phyloP scores from a whole-genome alignment of 2,113 vertebrate species.

The Pollimyrus isidori region DNA sequence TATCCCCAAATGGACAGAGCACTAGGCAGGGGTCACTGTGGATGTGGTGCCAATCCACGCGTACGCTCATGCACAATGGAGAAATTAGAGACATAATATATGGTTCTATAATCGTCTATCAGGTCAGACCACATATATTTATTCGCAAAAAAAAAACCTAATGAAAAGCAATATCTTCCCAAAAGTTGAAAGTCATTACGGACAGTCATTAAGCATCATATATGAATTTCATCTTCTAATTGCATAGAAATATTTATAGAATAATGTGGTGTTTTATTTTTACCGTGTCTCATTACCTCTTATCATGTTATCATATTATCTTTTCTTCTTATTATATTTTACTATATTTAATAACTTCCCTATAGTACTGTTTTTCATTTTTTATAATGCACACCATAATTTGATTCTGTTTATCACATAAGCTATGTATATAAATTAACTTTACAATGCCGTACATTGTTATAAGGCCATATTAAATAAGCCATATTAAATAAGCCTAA shows the following conservation, averaged over 20 bases:
- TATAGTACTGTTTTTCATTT: neutral
- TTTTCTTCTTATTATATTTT: neutral
- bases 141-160: neutral
- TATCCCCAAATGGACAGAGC: neutral
- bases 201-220: neutral
- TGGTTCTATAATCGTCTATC: neutral
- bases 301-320: neutral
- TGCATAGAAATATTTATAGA: neutral
- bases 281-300: neutral
- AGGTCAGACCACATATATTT: neutral
- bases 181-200: neutral
- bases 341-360: neutral
- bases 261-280: neutral
- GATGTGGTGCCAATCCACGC: neutral
- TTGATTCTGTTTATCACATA: neutral
- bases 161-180: neutral
- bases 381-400: neutral
- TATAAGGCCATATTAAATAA: neutral
- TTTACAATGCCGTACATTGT: neutral
- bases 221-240: neutral
- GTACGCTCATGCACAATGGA: neutral
- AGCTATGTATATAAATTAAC: neutral
- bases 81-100: neutral
- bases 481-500: neutral
- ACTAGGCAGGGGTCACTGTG: neutral